A percentile compares a stretch with the other conserved stretches of the same genome.
phyloP scores from a whole-genome alignment of 2,888 invertebrate genomes.

The Hemicrepidius hirtus region DNA sequence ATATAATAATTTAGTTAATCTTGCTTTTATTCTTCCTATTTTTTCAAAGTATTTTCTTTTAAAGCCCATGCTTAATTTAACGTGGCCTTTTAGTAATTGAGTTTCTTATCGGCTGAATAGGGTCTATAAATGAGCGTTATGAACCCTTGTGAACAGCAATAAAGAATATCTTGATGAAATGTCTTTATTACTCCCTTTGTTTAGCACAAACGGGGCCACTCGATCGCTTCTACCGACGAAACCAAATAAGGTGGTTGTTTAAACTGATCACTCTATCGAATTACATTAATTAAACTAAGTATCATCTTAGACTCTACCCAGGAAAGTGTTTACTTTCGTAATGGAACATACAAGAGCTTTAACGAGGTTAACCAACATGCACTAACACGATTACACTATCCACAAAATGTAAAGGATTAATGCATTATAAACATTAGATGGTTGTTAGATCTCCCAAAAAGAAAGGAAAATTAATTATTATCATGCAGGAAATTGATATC shows the following conservation, averaged over 20 bases:
- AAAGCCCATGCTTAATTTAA: neutral
- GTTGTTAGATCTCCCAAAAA: too few relatives aligned
- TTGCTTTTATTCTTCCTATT: too few relatives aligned
- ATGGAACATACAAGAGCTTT: constrained; percentile 9
- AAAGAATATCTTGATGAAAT: constrained; percentile 9
- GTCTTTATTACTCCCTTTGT: constrained; percentile 6
- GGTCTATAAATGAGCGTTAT: neutral
- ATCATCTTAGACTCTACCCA: neutral
- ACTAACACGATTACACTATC: neutral
- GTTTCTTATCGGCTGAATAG: neutral
- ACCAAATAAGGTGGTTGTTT: constrained; percentile 1
- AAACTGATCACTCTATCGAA: neutral
- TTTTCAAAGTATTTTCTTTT: neutral
- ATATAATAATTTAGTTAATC: too few relatives aligned
- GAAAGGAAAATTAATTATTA: neutral
- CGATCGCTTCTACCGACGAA: neutral
- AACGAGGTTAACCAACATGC: neutral
- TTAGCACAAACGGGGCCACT: neutral
- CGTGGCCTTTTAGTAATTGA: neutral
- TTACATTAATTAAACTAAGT: neutral
- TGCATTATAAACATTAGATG: neutral
- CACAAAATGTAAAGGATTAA: neutral
- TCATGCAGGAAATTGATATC: neutral
- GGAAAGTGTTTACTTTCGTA: constrained; percentile 4
- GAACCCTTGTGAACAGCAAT: constrained; percentile 7